Conservation (phyloP, 2,113 vertebrate species). For the Dendropsophus ebraccatus region DNA sequence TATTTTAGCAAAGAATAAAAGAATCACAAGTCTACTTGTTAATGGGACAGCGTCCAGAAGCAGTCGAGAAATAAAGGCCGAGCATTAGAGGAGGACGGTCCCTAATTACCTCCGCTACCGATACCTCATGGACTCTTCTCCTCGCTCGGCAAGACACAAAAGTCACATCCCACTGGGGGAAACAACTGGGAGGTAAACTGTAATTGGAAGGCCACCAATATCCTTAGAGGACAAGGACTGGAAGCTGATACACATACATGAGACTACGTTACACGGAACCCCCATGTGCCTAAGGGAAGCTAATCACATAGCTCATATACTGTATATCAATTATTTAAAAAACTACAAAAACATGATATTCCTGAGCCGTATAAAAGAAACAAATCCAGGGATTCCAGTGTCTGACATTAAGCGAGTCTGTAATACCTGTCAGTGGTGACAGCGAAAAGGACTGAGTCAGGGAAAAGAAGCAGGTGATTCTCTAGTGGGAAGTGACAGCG, state of each 20-base stretch:
- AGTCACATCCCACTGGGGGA: background rate
- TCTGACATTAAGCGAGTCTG: background rate
- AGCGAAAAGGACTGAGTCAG: background rate
- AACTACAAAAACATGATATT: background rate
- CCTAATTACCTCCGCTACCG: background rate
- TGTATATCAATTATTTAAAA: background rate
- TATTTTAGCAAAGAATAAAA: conserved; percentile 10
- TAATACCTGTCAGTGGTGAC: background rate
- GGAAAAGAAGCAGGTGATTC: background rate
- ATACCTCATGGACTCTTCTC: background rate
- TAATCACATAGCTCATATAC: background rate
- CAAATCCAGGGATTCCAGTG: background rate
- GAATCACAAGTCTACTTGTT: conserved; percentile 32
- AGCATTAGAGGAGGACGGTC: background rate
- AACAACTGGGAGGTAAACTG: background rate
- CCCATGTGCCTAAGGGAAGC: too few species aligned
- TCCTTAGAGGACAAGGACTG: background rate
- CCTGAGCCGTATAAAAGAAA: background rate
- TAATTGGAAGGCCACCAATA: conserved; percentile 6
- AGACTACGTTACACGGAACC: too few species aligned
- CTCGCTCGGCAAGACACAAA: background rate
- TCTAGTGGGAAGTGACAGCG: background rate
- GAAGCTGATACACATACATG: background rate
- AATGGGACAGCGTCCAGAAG: conserved; percentile 8
- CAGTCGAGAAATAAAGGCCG: background rate